A percentile compares a stretch with the other conserved stretches of the same genome.
Evolutionary conservation across 1,140 invertebrate species (phyloP).

Genomic region (Drosophila neocordata): DNA sequence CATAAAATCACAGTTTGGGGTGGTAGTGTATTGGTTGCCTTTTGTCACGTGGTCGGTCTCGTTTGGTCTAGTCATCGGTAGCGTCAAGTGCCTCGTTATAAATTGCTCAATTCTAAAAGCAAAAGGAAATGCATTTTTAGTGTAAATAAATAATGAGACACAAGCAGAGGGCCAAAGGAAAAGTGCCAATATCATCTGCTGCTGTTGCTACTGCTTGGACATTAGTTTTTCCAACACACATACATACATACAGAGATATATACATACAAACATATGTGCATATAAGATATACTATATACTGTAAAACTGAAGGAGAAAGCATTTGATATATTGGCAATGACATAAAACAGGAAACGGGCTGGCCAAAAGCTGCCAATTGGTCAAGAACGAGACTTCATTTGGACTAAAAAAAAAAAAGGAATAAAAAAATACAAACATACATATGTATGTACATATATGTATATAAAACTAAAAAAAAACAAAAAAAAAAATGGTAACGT

Average conservation of each 20-base stretch:
- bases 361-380: slow-evolving; percentile 48
- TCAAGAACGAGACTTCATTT: slow-evolving; percentile 25
- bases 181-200: slow-evolving; percentile 5
- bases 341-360: slow-evolving; percentile 44
- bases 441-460: neutral
- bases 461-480: neutral
- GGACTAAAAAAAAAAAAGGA: slow-evolving; percentile 15
- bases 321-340: slow-evolving; percentile 51
- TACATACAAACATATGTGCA: neutral
- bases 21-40: neutral
- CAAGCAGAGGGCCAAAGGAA: slow-evolving; percentile 35
- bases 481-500: neutral
- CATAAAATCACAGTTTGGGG: slow-evolving; percentile 27
- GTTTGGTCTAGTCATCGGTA: slow-evolving; percentile 39
- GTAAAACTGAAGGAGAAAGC: slow-evolving; percentile 7
- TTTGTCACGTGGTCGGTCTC: slow-evolving; percentile 58
- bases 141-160: slow-evolving; percentile 75
- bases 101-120: slow-evolving; percentile 73
- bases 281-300: neutral
- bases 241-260: neutral
- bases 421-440: neutral
- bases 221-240: slow-evolving; percentile 3
- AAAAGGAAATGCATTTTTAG: slow-evolving; percentile 74
- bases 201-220: neutral
- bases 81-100: slow-evolving; percentile 78